phyloP scores from a whole-genome alignment of 2,113 vertebrate species.

The Sander vitreus region DNA sequence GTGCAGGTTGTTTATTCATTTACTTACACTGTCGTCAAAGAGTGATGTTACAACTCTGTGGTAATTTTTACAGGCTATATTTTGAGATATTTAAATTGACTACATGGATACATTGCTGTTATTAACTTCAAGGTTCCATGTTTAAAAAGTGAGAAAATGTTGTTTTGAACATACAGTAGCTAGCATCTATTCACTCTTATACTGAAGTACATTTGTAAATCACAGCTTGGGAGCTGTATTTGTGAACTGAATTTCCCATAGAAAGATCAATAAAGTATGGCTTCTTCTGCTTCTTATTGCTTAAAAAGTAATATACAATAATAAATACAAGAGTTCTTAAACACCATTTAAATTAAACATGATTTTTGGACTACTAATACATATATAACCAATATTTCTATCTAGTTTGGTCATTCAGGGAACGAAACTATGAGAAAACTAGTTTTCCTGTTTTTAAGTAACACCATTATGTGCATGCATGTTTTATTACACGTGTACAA shows the following conservation, averaged over 20 bases:
- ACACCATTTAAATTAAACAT: background rate
- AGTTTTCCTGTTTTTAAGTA: background rate
- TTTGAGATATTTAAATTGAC: background rate
- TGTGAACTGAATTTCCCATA: background rate
- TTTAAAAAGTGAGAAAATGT: background rate
- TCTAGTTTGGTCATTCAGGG: background rate
- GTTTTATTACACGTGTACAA: conserved; percentile 40
- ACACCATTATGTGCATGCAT: conserved; percentile 6
- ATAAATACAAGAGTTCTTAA: background rate
- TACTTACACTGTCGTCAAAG: too few relatives aligned
- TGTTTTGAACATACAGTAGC: background rate
- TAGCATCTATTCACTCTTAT: background rate
- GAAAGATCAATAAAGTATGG: background rate
- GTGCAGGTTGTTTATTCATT: too few relatives aligned
- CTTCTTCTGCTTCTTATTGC: background rate
- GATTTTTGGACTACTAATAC: background rate
- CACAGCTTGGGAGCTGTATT: background rate
- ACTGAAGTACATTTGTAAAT: background rate
- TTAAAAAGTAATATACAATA: background rate
- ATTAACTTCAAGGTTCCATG: background rate
- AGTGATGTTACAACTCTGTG: background rate
- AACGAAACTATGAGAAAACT: background rate
- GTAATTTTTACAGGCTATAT: background rate
- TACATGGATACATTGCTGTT: background rate
- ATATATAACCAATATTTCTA: background rate